phyloP scores from a whole-genome alignment of 2,888 invertebrate species.

The Leptopilina myrica region DNA sequence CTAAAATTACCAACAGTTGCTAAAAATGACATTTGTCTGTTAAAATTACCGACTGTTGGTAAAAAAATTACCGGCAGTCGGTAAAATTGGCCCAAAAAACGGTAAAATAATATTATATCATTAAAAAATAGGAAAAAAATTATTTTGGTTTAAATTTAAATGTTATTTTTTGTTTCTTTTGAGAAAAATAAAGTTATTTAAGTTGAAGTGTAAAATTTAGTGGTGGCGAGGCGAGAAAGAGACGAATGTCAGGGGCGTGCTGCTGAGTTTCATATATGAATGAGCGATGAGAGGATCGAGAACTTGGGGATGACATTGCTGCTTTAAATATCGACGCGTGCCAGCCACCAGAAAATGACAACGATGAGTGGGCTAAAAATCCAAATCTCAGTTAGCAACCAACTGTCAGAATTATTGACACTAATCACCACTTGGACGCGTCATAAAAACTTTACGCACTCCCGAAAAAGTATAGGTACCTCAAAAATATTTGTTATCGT shows the following conservation, averaged over 20 bases:
- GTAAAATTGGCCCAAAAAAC: too few relatives aligned
- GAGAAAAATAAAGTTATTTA: neutral
- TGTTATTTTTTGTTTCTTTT: neutral
- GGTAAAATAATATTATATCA: too few relatives aligned
- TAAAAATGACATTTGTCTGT: too few relatives aligned
- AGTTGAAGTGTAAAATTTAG: neutral
- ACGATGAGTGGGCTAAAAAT: conserved; percentile 61
- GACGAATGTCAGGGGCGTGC: conserved; percentile 45
- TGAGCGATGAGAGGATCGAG: conserved; percentile 60
- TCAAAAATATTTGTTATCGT: too few relatives aligned
- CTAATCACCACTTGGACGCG: neutral
- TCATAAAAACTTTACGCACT: neutral
- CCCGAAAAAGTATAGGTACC: too few relatives aligned
- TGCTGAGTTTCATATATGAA: conserved; percentile 57
- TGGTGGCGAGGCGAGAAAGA: neutral
- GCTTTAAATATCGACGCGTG: conserved; percentile 65
- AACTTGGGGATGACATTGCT: conserved; percentile 64
- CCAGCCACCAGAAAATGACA: conserved; percentile 55
- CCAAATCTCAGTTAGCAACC: neutral
- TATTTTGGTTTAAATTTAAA: too few relatives aligned
- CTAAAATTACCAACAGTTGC: too few relatives aligned
- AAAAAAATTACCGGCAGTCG: too few relatives aligned
- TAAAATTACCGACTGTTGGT: too few relatives aligned
- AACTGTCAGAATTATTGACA: neutral
- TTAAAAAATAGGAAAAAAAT: too few relatives aligned